Conservation (phyloP, 2,888 invertebrate genomes). For the Leptogaster cylindrica region DNA sequence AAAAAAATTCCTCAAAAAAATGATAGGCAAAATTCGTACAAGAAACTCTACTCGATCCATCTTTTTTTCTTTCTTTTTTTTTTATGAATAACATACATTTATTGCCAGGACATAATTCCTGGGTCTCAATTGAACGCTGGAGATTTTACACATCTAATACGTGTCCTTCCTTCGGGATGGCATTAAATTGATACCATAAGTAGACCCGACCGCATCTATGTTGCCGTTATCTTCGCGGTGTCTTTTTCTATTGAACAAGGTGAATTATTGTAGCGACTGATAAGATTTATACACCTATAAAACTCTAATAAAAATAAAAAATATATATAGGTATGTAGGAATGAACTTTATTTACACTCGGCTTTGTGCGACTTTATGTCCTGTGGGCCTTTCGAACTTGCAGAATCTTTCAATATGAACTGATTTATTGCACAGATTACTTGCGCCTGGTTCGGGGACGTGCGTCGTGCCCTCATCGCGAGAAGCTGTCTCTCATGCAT, state of each 20-base stretch:
- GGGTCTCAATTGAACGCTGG: no score
- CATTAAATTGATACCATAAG: constrained; percentile 4
- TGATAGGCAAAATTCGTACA: no score
- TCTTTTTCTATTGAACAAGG: constrained; percentile 26
- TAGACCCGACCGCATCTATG: constrained; percentile 23
- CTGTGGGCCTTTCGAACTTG: constrained; percentile 14
- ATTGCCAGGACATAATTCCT: not conserved
- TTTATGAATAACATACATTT: not conserved
- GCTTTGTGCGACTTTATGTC: constrained; percentile 35
- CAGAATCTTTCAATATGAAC: constrained; percentile 51
- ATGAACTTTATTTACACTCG: constrained; percentile 51
- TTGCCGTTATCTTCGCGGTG: not conserved
- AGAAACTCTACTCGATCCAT: no score
- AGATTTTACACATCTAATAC: not conserved
- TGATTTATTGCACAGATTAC: constrained; percentile 53
- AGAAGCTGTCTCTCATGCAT: no score
- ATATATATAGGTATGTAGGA: no score
- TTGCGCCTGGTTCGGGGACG: constrained; percentile 50
- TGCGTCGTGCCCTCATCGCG: no score
- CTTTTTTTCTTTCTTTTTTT: no score
- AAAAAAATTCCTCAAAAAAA: no score
- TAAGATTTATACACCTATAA: constrained; percentile 53
- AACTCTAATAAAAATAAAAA: constrained; percentile 53
- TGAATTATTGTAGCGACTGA: constrained; percentile 50
- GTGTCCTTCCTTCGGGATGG: not conserved